Evolutionary conservation across 2,113 vertebrate species (phyloP).

Genomic region (Rhombomys opimus): DNA sequence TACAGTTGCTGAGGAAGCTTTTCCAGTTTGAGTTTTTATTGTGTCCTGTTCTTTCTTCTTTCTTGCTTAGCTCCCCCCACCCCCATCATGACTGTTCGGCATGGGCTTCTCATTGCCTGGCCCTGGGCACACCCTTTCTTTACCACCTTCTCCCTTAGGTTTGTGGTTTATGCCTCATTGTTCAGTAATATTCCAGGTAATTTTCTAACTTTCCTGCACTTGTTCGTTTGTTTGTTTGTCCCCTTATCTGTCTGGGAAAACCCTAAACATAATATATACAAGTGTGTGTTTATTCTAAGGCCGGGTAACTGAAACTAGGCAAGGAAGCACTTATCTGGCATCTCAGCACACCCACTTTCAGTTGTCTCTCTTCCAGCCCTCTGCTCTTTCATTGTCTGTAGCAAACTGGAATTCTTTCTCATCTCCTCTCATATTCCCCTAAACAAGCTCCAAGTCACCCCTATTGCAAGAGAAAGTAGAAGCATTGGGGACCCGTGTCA

Average conservation of each 20-base stretch:
- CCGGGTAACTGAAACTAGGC: not conserved
- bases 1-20: not conserved
- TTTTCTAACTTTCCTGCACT: not conserved
- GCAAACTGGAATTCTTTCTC: not conserved
- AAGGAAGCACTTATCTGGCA: not conserved
- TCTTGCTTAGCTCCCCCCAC: not conserved
- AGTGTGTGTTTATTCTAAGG: not conserved
- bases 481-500: not conserved
- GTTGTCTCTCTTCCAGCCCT: not conserved
- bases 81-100: not conserved
- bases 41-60: not conserved
- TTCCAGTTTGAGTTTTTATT: not conserved
- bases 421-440: not conserved
- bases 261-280: not conserved
- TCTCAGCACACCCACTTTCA: not conserved
- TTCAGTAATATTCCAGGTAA: not conserved
- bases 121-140: not conserved
- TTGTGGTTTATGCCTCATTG: not conserved
- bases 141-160: not conserved
- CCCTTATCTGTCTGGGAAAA: not conserved
- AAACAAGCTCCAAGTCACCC: not conserved
- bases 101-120: not conserved
- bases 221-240: not conserved
- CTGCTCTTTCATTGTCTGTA: not conserved
- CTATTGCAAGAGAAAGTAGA: constrained; percentile 7